Base-by-base conservation (phyloP, 2,888 invertebrate species). In the Eueremaeus valkanovi region DNA sequence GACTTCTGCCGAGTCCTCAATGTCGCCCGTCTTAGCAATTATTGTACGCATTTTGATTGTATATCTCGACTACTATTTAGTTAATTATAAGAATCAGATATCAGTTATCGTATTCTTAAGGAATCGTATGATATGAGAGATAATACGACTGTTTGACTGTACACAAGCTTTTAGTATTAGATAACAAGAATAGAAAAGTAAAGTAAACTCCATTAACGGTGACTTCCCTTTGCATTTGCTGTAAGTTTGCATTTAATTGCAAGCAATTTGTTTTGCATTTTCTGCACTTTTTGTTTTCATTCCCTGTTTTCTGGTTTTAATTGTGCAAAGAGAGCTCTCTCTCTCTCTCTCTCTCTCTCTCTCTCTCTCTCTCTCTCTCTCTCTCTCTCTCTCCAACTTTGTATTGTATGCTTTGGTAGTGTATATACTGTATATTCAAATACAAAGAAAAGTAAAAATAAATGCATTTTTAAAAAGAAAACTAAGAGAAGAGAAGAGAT, bases 281-380 rank as follows among this genome's bases (percentile, higher is more conserved):
- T 58, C 9, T 58, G 6, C 58, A 58, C 27, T 58, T 58, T 58
- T 58, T 58, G 58, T 58, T 58, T 58, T 58, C 2, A 24, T 24
- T 24, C 58, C 27, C 24, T 2, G 5, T 24, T 24, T 58, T 51
- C 18, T 18, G n/a, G n/a, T 51, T 51, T 51, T 51, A 51, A 51
- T 51, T 51, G 6, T 18, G n/a, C n/a, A n/a, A n/a, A n/a, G n/a
- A n/a, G n/a, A n/a, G n/a, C n/a, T 24, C 27, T 58, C 27, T 58
- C 58, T 58, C 27, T 58, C 27, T 24, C 21, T 58, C 58, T 58
- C 58, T 58, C 58, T 58, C 58, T 58, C 58, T 58, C 58, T 58
- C 58, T 58, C 58, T 58, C 58, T 58, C 58, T 58, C 58, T 58
- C 58, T 58, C 58, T 58, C 58, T 24, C 27, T 58, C 29, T 58